A percentile compares a stretch with the other conserved stretches of the same genome.
Conservation (phyloP, 2,113 vertebrate genomes). For the Dermatemys mawii region DNA sequence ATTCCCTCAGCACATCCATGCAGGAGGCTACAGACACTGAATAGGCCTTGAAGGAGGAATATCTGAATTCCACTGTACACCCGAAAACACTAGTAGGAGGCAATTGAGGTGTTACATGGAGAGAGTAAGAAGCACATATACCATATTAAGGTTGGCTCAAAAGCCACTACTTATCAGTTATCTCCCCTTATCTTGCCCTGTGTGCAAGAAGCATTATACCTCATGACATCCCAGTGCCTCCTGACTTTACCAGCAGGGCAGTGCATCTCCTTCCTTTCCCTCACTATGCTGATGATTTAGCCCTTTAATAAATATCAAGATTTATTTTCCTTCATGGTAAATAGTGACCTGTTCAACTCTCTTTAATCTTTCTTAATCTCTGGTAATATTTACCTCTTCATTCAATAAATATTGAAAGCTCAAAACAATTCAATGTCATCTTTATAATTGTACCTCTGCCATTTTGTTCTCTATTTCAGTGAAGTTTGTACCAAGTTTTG, state of each 20-base stretch:
- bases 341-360: slow-evolving; percentile 58
- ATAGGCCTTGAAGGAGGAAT: not conserved
- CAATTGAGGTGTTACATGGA: not conserved
- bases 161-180: not conserved
- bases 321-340: slow-evolving; percentile 41
- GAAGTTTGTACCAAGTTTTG: not conserved
- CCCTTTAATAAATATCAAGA: slow-evolving; percentile 47
- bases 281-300: not conserved
- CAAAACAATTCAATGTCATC: slow-evolving; percentile 25
- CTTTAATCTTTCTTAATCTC: slow-evolving; percentile 65
- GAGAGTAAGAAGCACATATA: not conserved
- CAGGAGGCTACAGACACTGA: not conserved
- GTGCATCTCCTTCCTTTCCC: not conserved
- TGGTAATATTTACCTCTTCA: slow-evolving; percentile 64
- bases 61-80: not conserved
- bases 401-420: slow-evolving; percentile 25
- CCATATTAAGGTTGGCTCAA: not conserved
- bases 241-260: not conserved
- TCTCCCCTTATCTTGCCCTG: not conserved
- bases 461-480: slow-evolving; percentile 8
- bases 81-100: not conserved
- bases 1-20: not conserved
- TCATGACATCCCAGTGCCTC: not conserved
- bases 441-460: slow-evolving; percentile 26
- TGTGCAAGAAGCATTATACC: not conserved